Base-by-base conservation (phyloP, 2,113 vertebrate genomes). In the Labeo rohita region DNA sequence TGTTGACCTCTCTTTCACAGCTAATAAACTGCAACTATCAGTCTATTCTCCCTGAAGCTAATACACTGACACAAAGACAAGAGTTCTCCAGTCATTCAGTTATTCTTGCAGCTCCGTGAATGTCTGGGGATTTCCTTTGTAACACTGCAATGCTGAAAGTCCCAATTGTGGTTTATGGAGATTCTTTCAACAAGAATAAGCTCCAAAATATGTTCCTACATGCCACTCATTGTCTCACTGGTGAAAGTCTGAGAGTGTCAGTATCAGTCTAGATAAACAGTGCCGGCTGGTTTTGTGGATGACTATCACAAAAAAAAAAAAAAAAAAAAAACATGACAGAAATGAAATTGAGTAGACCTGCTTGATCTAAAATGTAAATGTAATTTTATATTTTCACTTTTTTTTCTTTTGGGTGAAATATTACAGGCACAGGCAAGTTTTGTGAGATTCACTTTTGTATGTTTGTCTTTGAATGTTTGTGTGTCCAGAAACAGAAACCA, bases 81-180 rank as follows among this genome's bases (percentile, higher is more conserved):
- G 23, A 65, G 63, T 65, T 65, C 23, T 65, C 66, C 68, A 72
- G 36, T 43, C 9, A 21, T 45, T 21, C 68, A 21, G 16, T 21
- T 39, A 45, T 70, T 70, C 15, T 28, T 28, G 23, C 63, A 2
- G 23, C 23, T 65, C 10, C 0, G 45, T 49, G 72, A 11, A 49
- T 23, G 10, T 74, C 72, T 5, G 72, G 72, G 72, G 72, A 49
- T 74, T 74, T 74, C 72, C 72, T 49, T 23, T 74, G 43, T 13
- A 21, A 23, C 43, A 0, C 43, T 49, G 18, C n/a, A 45, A 47
- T 47, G 70, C 70, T 73, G 72, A 74, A 74, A 74, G 72, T 74
- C 43, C 45, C 72, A 49, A 10, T 49, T 74, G 72, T 74, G 72
- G 72, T 74, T 74, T 49, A 23, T 74, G 45, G 72, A 74, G 45